These are phyloP conservation scores for Onthophagus taurus DNA, from an alignment of 1,140 invertebrate genomes.

Conservation along the genomic window DNA sequence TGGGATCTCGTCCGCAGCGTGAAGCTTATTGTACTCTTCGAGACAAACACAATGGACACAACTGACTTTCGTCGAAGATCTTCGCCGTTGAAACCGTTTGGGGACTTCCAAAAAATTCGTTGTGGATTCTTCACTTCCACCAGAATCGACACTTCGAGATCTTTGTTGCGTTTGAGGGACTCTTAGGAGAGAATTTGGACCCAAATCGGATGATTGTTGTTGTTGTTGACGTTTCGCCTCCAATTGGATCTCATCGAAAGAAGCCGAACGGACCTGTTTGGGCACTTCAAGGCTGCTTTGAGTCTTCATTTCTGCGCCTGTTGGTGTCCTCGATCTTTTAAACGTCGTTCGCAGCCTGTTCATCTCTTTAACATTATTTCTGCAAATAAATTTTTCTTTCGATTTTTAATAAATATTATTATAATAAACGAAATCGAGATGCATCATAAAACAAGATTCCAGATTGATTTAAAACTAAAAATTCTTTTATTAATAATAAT, in stretches of 20 bases:
- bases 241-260: conserved; percentile 79
- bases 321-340: conserved; percentile 75
- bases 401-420: too few species aligned
- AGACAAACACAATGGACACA: conserved; percentile 56
- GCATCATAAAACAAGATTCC: too few species aligned
- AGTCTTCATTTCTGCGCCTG: conserved; percentile 80
- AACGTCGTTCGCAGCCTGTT: conserved; percentile 75
- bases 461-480: too few species aligned
- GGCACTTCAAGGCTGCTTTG: conserved; percentile 81
- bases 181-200: conserved; percentile 42
- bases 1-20: conserved; percentile 41
- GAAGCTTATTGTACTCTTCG: conserved; percentile 47
- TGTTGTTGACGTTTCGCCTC: conserved; percentile 53
- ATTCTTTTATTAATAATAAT: too few species aligned
- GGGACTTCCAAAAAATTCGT: conserved; percentile 58
- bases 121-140: conserved; percentile 53
- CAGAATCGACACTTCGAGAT: conserved; percentile 70
- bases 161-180: conserved; percentile 56
- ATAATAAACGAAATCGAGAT: too few species aligned
- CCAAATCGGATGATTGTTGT: conserved; percentile 30
- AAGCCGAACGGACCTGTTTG: conserved; percentile 72
- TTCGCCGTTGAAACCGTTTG: conserved; percentile 48
- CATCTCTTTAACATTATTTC: too few species aligned
- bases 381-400: too few species aligned
- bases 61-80: conserved; percentile 50